Percentiles rank a stretch among this genome's conserved stretches.
Evolutionary conservation across 2,797 vertebrate genomes (phyloP).

Genomic region (Chelon labrosus): DNA sequence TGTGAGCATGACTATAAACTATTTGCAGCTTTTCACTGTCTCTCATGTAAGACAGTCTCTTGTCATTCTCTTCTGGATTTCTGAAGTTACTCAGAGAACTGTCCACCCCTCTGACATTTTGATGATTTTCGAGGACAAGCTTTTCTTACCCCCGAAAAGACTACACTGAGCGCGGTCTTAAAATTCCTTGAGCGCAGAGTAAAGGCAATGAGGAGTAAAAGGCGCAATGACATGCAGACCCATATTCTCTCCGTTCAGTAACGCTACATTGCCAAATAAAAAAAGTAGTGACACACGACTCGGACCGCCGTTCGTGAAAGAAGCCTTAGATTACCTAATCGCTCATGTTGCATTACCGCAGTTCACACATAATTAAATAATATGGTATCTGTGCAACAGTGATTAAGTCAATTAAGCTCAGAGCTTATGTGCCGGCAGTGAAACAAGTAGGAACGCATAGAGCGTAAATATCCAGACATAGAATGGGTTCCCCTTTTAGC

Average conservation of each 20-base stretch:
- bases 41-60: not conserved
- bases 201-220: slow-evolving; percentile 13
- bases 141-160: not conserved
- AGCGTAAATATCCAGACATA: slow-evolving; percentile 44
- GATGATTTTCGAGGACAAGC: not conserved
- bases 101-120: not conserved
- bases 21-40: not conserved
- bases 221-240: not conserved
- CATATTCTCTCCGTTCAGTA: not conserved
- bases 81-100: not conserved
- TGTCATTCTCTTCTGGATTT: not conserved
- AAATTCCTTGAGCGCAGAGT: not conserved
- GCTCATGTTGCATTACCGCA: slow-evolving; percentile 45
- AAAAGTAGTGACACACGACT: not conserved
- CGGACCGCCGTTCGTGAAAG: slow-evolving; percentile 19
- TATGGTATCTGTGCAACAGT: slow-evolving; percentile 38
- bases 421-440: slow-evolving; percentile 52
- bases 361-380: slow-evolving; percentile 63
- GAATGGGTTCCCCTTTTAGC: slow-evolving; percentile 23
- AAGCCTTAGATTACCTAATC: slow-evolving; percentile 32
- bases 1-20: not conserved
- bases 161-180: not conserved
- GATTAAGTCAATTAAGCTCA: slow-evolving; percentile 59
- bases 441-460: slow-evolving; percentile 28
- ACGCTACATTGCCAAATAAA: not conserved